Conservation (phyloP, 2,113 vertebrate species). For the Misgurnus mizolepis region DNA sequence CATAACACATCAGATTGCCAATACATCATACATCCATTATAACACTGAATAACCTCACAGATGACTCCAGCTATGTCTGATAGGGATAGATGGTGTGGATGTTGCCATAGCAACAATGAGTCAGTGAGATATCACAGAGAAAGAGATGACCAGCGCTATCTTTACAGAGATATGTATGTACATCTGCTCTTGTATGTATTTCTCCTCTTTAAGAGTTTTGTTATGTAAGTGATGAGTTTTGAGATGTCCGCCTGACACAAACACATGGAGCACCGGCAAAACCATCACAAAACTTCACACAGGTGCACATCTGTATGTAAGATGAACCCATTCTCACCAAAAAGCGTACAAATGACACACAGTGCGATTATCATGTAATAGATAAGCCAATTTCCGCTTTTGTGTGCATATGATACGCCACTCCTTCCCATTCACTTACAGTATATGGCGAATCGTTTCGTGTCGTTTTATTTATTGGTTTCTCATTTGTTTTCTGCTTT, state of each 20-base stretch:
- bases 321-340: too few relatives aligned
- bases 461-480: too few relatives aligned
- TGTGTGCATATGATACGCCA: too few relatives aligned
- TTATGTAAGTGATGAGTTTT: background rate
- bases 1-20: too few relatives aligned
- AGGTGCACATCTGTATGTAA: background rate
- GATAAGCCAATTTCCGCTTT: too few relatives aligned
- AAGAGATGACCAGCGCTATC: background rate
- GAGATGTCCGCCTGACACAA: background rate
- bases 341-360: too few relatives aligned
- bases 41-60: background rate
- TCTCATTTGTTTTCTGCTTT: too few relatives aligned
- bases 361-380: too few relatives aligned
- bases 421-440: too few relatives aligned
- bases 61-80: constrained; percentile 16
- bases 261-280: too few relatives aligned
- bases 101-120: constrained; percentile 37
- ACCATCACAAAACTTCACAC: background rate
- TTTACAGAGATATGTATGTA: background rate
- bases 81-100: background rate
- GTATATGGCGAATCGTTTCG: too few relatives aligned
- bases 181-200: background rate
- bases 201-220: background rate
- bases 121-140: background rate
- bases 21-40: background rate